Percentiles rank a stretch among this genome's conserved stretches.
These are phyloP conservation scores for Paradisaea rubra DNA, from an alignment of 2,113 vertebrate species.

Conservation along the genomic window DNA sequence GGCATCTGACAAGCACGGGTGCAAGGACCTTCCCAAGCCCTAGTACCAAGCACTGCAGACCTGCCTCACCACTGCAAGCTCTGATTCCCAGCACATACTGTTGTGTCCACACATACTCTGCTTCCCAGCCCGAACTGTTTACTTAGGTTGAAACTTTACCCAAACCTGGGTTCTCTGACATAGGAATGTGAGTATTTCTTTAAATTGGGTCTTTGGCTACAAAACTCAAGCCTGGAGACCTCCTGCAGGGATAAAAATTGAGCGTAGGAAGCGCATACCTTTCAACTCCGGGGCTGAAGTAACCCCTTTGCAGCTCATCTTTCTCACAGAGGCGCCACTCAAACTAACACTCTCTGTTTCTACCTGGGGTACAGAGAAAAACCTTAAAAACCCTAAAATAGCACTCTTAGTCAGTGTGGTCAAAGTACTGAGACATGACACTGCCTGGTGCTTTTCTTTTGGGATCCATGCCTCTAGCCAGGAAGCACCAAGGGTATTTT, in stretches of 20 bases:
- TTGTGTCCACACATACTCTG: neutral
- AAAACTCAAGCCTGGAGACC: neutral
- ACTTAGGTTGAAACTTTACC: neutral
- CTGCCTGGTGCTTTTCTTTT: neutral
- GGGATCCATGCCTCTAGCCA: neutral
- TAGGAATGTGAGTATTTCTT: neutral
- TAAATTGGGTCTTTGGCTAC: neutral
- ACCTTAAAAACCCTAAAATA: neutral
- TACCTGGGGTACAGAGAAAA: neutral
- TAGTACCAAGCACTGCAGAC: rapidly evolving
- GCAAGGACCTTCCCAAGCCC: neutral
- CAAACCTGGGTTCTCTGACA: neutral
- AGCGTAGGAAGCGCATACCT: rapidly evolving
- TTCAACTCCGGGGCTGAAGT: neutral
- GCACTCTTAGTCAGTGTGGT: neutral
- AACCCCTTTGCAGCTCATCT: neutral
- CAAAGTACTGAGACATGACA: neutral
- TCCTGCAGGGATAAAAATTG: neutral
- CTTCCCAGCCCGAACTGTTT: neutral
- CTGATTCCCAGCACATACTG: neutral
- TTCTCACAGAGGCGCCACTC: neutral
- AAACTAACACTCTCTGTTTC: neutral
- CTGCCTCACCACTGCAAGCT: neutral
- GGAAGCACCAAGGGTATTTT: neutral
- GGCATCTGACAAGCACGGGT: neutral